Conservation (phyloP, 2,797 vertebrate genomes). For the Cirrhinus mrigala region DNA sequence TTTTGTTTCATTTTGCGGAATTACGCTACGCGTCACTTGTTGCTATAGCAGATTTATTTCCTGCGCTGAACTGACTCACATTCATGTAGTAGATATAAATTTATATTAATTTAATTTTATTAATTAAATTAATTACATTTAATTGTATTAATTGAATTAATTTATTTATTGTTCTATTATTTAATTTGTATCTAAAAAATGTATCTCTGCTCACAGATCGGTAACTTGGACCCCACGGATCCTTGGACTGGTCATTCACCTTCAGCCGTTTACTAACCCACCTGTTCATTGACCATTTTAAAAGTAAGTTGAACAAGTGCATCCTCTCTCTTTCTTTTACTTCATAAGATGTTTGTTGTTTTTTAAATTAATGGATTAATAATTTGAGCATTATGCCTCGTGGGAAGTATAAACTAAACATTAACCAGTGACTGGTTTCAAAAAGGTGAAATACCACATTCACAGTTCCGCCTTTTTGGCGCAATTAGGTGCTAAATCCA, state of each 20-base stretch:
- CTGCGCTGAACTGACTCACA: not conserved
- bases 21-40: constrained; percentile 39
- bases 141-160: too few species aligned
- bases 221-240: constrained; percentile 20
- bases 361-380: not conserved
- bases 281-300: not conserved
- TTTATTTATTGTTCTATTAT: not conserved
- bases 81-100: not conserved
- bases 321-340: not conserved
- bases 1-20: not conserved
- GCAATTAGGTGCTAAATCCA: not conserved
- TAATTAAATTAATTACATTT: too few species aligned
- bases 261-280: constrained; percentile 1
- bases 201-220: not conserved
- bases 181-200: not conserved
- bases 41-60: constrained; percentile 25
- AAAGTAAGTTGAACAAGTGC: constrained; percentile 21
- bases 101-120: too few species aligned
- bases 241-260: constrained; percentile 30
- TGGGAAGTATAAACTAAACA: not conserved
- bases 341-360: not conserved
- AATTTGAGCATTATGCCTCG: not conserved
- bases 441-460: not conserved
- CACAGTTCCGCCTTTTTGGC: not conserved
- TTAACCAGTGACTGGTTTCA: not conserved